These are phyloP conservation scores for Sus cebifrons DNA, from an alignment of 2,797 vertebrate genomes.

Conservation along the genomic window DNA sequence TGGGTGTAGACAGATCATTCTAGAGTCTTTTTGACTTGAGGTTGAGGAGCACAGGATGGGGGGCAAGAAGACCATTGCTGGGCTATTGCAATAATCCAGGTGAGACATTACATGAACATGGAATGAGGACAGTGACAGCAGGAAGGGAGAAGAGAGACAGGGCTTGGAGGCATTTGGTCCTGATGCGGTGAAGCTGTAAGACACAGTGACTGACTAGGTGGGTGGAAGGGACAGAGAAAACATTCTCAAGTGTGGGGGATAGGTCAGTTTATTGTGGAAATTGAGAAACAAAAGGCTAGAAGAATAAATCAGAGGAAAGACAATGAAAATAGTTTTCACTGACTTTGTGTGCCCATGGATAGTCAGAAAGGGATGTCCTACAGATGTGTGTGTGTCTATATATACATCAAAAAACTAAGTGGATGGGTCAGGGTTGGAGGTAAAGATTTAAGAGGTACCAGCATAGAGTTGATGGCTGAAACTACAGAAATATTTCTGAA, in stretches of 20 bases:
- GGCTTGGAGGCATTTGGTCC: too few species aligned
- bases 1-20: not conserved
- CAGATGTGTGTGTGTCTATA: not conserved
- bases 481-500: not conserved
- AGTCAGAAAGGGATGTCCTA: not conserved
- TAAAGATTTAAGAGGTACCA: not conserved
- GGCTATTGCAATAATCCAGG: fast-evolving
- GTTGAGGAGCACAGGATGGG: not conserved
- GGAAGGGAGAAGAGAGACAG: not conserved
- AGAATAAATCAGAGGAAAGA: not conserved
- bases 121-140: not conserved
- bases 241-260: fast-evolving
- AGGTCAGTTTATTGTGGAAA: not conserved
- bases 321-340: not conserved
- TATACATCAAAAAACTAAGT: not conserved
- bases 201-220: fast-evolving
- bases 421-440: not conserved
- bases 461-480: not conserved
- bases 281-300: not conserved
- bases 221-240: not conserved
- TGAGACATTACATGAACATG: fast-evolving
- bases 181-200: not conserved
- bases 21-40: not conserved
- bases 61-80: not conserved
- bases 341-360: not conserved